Percentiles rank a stretch among this genome's conserved stretches.
Evolutionary conservation across 2,797 vertebrate genomes (phyloP).

Genomic region (Catamblyrhynchus diadema): DNA sequence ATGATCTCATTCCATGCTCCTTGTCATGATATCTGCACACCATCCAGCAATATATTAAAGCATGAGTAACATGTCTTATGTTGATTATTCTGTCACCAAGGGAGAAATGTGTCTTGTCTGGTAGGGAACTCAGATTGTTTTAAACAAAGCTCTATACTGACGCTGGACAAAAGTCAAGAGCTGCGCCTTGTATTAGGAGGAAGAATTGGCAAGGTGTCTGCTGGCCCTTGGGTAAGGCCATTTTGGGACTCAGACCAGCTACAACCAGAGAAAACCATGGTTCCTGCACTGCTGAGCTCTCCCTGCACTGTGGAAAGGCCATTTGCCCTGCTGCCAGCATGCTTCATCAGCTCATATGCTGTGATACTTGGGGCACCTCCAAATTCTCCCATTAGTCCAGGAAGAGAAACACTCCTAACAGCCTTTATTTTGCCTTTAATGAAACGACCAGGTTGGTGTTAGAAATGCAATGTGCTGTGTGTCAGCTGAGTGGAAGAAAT

Average conservation of each 20-base stretch:
- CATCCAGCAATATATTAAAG: slow-evolving; percentile 40
- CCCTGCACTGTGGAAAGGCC: not conserved
- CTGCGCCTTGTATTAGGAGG: not conserved
- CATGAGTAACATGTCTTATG: slow-evolving; percentile 14
- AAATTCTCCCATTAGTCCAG: not conserved
- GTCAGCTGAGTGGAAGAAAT: not conserved
- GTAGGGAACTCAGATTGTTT: not conserved
- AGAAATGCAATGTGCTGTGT: not conserved
- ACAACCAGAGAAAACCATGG: not conserved
- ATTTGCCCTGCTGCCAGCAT: not conserved
- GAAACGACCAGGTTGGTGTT: not conserved
- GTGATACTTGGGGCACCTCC: not conserved
- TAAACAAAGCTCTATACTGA: not conserved
- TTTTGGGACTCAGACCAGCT: not conserved
- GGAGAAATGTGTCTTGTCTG: slow-evolving; percentile 26
- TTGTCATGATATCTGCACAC: slow-evolving; percentile 43
- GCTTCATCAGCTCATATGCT: not conserved
- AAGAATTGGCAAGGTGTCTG: not conserved
- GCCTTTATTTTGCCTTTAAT: not conserved
- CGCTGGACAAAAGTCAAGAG: not conserved
- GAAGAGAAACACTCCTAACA: not conserved
- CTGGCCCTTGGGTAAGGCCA: not conserved
- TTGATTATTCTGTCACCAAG: slow-evolving; percentile 45
- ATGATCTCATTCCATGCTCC: slow-evolving; percentile 50
- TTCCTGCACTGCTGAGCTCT: not conserved